Base-by-base conservation (phyloP, 2,797 vertebrate genomes). In the Pseudopleuronectes americanus region DNA sequence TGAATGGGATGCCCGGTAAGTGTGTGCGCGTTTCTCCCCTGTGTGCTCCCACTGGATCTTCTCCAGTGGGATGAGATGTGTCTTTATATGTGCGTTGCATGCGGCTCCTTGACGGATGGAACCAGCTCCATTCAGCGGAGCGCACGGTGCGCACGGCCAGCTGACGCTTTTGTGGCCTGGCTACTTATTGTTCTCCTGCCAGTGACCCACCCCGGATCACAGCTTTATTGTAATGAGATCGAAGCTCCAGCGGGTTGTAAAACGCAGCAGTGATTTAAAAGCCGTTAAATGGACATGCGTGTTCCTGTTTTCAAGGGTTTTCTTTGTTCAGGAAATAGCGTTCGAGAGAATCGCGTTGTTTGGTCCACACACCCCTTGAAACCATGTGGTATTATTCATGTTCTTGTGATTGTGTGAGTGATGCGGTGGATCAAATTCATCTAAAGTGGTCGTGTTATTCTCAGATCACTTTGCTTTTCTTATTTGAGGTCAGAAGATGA, bases 1-100 rank as follows among this genome's bases (percentile, higher is more conserved):
- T 91, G 88, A 90, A 91, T 93, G 92, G 77, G 89, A 93, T 90
- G 89, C 86, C 85, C 74, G 89, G 92, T 93, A 87, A 91, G 92
- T 77, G 62, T 49, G 41, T 26, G 61, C 16, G 43, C 64, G 3
- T 80, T 41, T 36, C 13, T 23, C 19, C 4, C 16, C 4, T 43
- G 14, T 43, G 14, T 16, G 3, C 13, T 41, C 14, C 14, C 38
- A 41, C 13, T 48, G n/a, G n/a, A 48, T 9, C 47, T 21, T 21
- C 17, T 8, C 47, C 1, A 45, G 6, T 26, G 4, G 16, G 14
- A 4, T 6, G 0, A 6, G 3, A 43, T 43, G 41, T 43, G 1
- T 45, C 2, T 7, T 6, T 45, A 8, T 43, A 3, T 45, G 12
- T 13, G 43, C 5, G 59, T 57, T 28, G 24, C 12, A 14, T 0